Evolutionary conservation across 2,888 invertebrate species (phyloP).

Genomic region (Oeneis ivallda): DNA sequence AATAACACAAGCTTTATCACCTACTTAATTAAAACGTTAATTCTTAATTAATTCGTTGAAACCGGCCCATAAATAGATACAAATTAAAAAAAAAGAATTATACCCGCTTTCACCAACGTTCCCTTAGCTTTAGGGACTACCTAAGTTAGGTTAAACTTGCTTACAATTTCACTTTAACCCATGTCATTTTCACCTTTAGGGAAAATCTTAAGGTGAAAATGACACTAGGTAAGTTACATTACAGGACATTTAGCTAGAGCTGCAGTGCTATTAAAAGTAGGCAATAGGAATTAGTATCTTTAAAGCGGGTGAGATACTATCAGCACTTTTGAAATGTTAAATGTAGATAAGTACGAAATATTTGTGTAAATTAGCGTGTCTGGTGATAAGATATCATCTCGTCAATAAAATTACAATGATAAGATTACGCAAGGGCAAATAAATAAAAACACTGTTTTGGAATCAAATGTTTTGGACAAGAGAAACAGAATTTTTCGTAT

Average conservation of each 20-base stretch:
- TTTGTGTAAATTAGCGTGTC: slow-evolving; percentile 12
- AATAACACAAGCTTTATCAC: neutral
- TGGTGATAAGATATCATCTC: slow-evolving; percentile 15
- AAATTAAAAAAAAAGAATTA: too few relatives aligned
- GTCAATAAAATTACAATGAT: slow-evolving; percentile 7
- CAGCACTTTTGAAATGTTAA: neutral
- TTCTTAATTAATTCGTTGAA: too few relatives aligned
- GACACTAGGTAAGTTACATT: neutral
- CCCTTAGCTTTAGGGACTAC: too few relatives aligned
- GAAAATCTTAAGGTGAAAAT: too few relatives aligned
- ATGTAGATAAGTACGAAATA: neutral
- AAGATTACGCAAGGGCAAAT: neutral
- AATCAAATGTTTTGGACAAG: neutral
- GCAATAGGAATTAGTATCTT: neutral
- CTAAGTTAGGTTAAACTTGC: too few relatives aligned
- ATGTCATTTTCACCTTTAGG: too few relatives aligned
- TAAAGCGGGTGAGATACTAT: neutral
- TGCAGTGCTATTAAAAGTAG: neutral
- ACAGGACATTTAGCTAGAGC: neutral
- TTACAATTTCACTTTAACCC: too few relatives aligned
- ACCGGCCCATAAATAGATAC: too few relatives aligned
- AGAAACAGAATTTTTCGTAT: neutral
- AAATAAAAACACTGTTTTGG: too few relatives aligned
- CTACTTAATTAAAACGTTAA: too few relatives aligned
- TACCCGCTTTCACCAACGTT: too few relatives aligned